These are phyloP conservation scores for Cetoscarus ocellatus DNA, from an alignment of 2,797 vertebrate genomes.

Conservation along the genomic window DNA sequence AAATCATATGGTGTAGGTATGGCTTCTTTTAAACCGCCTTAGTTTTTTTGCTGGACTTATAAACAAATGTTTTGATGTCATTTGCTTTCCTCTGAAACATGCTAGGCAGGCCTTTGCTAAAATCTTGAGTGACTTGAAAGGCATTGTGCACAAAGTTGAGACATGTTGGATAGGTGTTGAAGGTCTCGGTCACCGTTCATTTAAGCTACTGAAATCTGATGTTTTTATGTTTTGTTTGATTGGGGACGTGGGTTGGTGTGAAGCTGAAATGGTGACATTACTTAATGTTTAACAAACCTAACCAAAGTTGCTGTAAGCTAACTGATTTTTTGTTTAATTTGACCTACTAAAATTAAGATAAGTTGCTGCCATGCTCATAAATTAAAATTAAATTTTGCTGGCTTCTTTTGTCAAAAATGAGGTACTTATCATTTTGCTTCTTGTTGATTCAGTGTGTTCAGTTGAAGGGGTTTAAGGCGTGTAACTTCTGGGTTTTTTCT, in stretches of 20 bases:
- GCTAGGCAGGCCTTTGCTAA: constrained; percentile 80
- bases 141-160: constrained; percentile 67
- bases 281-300: constrained; percentile 78
- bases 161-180: constrained; percentile 70
- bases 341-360: constrained; percentile 84
- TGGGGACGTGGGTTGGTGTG: constrained; percentile 74
- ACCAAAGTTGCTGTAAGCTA: constrained; percentile 69
- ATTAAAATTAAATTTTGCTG: constrained; percentile 89
- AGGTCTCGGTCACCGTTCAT: constrained; percentile 80
- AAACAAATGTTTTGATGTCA: constrained; percentile 81
- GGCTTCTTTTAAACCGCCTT: constrained; percentile 83
- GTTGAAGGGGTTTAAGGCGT: constrained; percentile 85
- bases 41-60: constrained; percentile 80
- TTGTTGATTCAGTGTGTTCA: constrained; percentile 91
- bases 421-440: constrained; percentile 89
- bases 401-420: constrained; percentile 89
- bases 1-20: constrained; percentile 89
- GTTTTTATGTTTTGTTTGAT: constrained; percentile 69
- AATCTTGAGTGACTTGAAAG: constrained; percentile 85
- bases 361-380: constrained; percentile 82
- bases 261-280: constrained; percentile 63
- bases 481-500: constrained; percentile 71
- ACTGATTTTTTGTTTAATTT: constrained; percentile 84
- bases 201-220: constrained; percentile 90
- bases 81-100: constrained; percentile 80